Evolutionary conservation across 2,888 invertebrate species (phyloP), one percentile per base, ranked within the genome.

Genomic region (Hirtodrosophila confusa): DNA sequence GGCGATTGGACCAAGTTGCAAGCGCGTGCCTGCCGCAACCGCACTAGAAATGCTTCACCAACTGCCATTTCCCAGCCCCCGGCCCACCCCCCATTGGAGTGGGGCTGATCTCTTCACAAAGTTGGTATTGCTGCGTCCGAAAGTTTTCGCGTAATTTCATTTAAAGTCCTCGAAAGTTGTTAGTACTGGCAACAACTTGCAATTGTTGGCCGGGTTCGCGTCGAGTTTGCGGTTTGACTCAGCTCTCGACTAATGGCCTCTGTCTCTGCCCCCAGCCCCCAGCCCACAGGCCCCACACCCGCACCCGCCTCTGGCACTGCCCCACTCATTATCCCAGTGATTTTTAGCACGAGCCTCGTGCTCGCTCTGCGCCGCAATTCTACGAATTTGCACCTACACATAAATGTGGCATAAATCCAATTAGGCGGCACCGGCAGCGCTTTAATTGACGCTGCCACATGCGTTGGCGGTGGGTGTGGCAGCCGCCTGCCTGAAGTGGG

Each of bases 91-190:
- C 5, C 31, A 12, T 45, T 23, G 6, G 31, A 35, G 36, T 41
- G 11, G 11, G 58, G 77, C 61, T 82, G 78, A 80, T 86, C 88
- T 86, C 88, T 88, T 79, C 63, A 70, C 66, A 87, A 82, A 86
- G 73, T 86, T 82, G 37, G 60, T 48, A 72, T 61, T 83, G 55
- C 61, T 56, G 41, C 41, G 75, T 67, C 80, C 68, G 66, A 88
- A 84, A 84, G 50, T 84, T 84, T 84, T 73, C 88, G 87, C 88
- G 88, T 84, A 88, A 84, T 88, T 84, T 84, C 88, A 84, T 84
- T 84, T 84, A 85, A 88, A 84, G 88, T 88, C 87, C 87, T 87
- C 71, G 70, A 84, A 84, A 84, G 85, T 84, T 84, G 83, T 69
- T 83, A 54, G 57, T 70, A 45, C 71, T 51, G 40, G 40, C 17